phyloP scores from a whole-genome alignment of 1,140 invertebrate genomes.

The Druon quercuslanigerum region DNA sequence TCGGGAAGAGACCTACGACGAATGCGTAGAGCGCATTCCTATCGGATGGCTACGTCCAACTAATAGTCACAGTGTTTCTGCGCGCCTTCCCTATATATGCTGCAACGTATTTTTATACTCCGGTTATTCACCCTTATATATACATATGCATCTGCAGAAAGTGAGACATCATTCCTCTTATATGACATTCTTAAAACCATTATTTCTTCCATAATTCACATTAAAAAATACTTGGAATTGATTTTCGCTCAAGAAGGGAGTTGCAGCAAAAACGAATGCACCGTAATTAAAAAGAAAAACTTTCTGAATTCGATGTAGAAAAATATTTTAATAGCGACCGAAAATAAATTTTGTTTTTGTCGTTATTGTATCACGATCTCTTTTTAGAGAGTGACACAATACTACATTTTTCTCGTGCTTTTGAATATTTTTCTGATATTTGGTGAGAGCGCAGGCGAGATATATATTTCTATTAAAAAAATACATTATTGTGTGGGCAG shows the following conservation, averaged over 20 bases:
- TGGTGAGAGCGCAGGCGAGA: slow-evolving; percentile 7
- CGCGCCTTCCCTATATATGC: slow-evolving; percentile 39
- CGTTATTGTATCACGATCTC: too few relatives aligned
- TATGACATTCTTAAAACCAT: too few relatives aligned
- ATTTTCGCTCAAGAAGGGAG: too few relatives aligned
- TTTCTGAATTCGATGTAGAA: too few relatives aligned
- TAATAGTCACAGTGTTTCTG: slow-evolving; percentile 40
- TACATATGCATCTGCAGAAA: slow-evolving; percentile 70
- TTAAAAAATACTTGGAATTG: too few relatives aligned
- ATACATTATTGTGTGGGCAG: slow-evolving; percentile 45
- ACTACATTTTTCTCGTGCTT: neutral
- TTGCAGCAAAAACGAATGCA: too few relatives aligned
- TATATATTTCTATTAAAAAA: slow-evolving; percentile 30
- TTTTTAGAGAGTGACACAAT: slow-evolving; percentile 10
- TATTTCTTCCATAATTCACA: too few relatives aligned
- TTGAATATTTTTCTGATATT: slow-evolving; percentile 5
- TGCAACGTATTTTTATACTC: slow-evolving; percentile 71
- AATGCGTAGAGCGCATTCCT: slow-evolving; percentile 67
- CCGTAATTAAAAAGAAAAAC: too few relatives aligned
- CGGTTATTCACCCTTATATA: slow-evolving; percentile 74
- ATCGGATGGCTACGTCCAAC: slow-evolving; percentile 65
- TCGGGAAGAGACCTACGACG: slow-evolving; percentile 58
- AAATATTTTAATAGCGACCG: too few relatives aligned
- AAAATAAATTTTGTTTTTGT: neutral
- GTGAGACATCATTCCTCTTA: slow-evolving; percentile 30